Conservation (phyloP, 2,888 invertebrate species). For the Sinohyriopsis cumingii region DNA sequence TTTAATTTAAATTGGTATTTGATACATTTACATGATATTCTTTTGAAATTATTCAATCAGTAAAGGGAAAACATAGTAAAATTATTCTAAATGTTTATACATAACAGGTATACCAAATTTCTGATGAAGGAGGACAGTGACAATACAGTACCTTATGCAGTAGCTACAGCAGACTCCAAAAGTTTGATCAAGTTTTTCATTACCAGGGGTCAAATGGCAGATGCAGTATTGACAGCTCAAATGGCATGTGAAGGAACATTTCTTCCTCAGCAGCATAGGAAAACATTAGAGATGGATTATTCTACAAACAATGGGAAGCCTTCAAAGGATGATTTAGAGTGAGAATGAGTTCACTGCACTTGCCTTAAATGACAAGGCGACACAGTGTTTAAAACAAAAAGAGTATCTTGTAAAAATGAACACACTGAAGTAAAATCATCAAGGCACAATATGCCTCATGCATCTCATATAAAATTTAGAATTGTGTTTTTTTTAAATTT, state of each 20-base stretch:
- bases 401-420: no score
- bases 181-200: slow-evolving; percentile 58
- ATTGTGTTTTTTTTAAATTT: no score
- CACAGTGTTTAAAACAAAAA: no score
- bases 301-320: no score
- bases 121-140: slow-evolving; percentile 65
- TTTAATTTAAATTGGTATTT: no score
- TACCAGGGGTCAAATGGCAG: slow-evolving; percentile 57
- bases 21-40: no score
- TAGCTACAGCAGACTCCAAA: slow-evolving; percentile 64
- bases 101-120: slow-evolving; percentile 61
- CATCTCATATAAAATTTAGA: no score
- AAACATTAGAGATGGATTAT: no score
- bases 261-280: background rate
- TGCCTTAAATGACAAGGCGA: background rate
- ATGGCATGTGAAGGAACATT: slow-evolving; percentile 56
- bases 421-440: no score
- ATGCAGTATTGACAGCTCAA: slow-evolving; percentile 64
- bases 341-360: no score
- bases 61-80: background rate
- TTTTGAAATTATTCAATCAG: background rate
- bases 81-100: background rate
- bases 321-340: no score
- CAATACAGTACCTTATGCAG: slow-evolving; percentile 62
- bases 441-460: no score